Percentiles rank a stretch among this genome's conserved stretches.
Evolutionary conservation across 2,113 vertebrate species (phyloP).

Genomic region (Pituophis catenifer): DNA sequence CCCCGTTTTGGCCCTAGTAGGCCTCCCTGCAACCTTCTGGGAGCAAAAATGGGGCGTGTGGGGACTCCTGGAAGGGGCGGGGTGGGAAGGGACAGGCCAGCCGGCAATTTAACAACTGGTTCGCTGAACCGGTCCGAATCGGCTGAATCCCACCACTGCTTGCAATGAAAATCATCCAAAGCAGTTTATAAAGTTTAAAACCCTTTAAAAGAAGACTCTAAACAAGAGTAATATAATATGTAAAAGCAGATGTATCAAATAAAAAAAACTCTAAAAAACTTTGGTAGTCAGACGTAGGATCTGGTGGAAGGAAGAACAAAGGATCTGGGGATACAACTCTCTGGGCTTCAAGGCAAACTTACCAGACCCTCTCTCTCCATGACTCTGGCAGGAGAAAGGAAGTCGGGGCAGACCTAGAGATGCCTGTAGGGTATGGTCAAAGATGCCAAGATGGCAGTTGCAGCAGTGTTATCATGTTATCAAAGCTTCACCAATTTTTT

Average conservation of each 20-base stretch:
- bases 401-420: neutral
- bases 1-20: too few species aligned
- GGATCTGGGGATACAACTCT: neutral
- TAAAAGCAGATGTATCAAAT: neutral
- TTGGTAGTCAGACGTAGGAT: neutral
- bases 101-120: too few species aligned
- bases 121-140: too few species aligned
- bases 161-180: neutral
- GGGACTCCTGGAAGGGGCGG: too few species aligned
- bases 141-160: too few species aligned
- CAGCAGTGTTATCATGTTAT: neutral
- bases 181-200: neutral
- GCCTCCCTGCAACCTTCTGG: too few species aligned
- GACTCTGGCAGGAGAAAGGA: neutral
- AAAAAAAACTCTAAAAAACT: neutral
- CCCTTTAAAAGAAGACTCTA: neutral
- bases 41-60: too few species aligned
- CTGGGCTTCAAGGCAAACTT: neutral
- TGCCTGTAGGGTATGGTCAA: neutral
- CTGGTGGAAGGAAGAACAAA: neutral
- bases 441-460: neutral
- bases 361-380: too few species aligned
- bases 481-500: neutral
- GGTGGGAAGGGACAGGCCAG: too few species aligned
- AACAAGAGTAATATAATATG: neutral